Conservation (phyloP, 2,113 vertebrate genomes). For the Rhinogobius similis region DNA sequence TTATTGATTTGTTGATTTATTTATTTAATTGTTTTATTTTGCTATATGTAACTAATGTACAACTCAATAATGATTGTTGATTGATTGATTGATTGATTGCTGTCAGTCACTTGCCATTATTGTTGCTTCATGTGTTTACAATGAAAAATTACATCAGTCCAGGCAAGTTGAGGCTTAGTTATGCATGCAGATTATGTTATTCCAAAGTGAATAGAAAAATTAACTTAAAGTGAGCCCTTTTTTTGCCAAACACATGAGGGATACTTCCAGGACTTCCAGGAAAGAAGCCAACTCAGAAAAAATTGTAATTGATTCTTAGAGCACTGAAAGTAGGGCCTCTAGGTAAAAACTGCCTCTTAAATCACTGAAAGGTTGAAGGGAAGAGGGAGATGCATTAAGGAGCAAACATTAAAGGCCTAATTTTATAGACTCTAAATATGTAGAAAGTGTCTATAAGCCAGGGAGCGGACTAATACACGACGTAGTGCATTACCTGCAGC, state of each 20-base stretch:
- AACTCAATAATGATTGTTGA: no score
- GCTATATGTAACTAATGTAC: no score
- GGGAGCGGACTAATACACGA: constrained; percentile 70
- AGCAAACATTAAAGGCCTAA: constrained; percentile 70
- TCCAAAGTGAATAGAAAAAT: neutral
- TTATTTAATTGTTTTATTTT: no score
- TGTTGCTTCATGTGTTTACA: no score
- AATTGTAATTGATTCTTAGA: constrained; percentile 68
- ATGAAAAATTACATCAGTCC: no score
- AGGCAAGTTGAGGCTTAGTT: neutral
- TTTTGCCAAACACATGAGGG: constrained; percentile 18
- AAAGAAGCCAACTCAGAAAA: constrained; percentile 3
- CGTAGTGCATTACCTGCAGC: constrained; percentile 77
- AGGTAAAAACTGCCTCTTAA: constrained; percentile 59
- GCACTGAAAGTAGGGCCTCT: constrained; percentile 48
- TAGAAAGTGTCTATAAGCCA: constrained; percentile 60
- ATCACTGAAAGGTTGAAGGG: constrained; percentile 48
- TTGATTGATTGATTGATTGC: no score
- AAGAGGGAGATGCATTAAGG: constrained; percentile 62
- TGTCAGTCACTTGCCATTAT: no score
- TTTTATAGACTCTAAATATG: constrained; percentile 74
- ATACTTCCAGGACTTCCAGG: constrained; percentile 36
- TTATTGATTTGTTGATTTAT: no score
- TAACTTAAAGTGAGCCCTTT: constrained; percentile 17
- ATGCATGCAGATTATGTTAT: constrained; percentile 16